Base-by-base conservation (phyloP, 2,888 invertebrate species). In the Steinernema hermaphroditum region DNA sequence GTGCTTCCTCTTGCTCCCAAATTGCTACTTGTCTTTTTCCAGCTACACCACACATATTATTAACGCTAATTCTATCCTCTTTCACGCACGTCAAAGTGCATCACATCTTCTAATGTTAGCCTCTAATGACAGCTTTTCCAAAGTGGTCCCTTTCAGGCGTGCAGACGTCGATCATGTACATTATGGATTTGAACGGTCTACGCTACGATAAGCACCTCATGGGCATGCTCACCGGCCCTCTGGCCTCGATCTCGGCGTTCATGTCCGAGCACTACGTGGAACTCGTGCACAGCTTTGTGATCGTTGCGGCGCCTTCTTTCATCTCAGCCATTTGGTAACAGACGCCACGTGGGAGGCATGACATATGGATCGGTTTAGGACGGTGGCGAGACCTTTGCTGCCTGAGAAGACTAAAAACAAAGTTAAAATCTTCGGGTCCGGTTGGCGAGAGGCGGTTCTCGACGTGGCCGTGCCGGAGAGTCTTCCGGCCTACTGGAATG, bases 401-500 rank as follows among this genome's bases (percentile, higher is more conserved):
- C 85, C 85, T 0, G 83, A 84, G 72, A 76, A 78, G 69, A 85
- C 85, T 14, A 77, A 81, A 24, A 81, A 82, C 71, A 85, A 82
- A 72, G 74, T 62, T 1, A 70, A 71, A n/a, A 74, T 74, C 44
- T 68, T 74, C 50, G 74, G 71, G 1, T 68, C 68, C n/a, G 62
- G 69, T 19, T 74, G 74, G 74, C 34, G 54, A 19, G 68, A 49
- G 43, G 74, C 82, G 70, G 74, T 85, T 2, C 74, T 82, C 74
- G 79, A 83, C 49, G 44, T 83, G 34, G 85, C 85, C 1, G 76
- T 76, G 24, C 79, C 82, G 14, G 75, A 77, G 12, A 77, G 79
- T 37, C 76, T 85, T 16, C 85, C 85, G 4, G 71, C 82, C 0
- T 85, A 81, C 72, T 85, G 85, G 85, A 86, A 85, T 74, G 78